Base-by-base conservation (phyloP, 2,888 invertebrate genomes). In the Thera obeliscata region DNA sequence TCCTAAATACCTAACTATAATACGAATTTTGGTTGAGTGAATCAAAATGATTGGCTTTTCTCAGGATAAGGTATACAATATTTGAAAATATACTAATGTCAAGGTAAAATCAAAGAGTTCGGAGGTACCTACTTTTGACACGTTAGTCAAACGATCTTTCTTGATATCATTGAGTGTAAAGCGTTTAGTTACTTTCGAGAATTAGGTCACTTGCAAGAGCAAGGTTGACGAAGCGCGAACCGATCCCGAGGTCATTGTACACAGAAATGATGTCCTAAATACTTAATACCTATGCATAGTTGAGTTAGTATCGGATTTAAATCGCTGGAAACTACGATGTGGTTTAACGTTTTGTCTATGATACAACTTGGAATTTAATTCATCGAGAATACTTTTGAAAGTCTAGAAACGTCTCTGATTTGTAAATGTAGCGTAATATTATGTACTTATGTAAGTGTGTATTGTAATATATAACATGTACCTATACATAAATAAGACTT, bases 181-280 rank as follows among this genome's bases (percentile, higher is more conserved):
- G 48, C 3, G 38, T 60, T 8, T 38, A 54, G 55, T 49, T 56
- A 41, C 49, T 65, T 58, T 55, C 35, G 61, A 55, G 52, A 56
- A 59, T 63, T 67, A 49, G 63, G 67, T 67, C 67, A 63, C 62
- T 67, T 63, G 67, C 64, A 67, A 56, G 72, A 62, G 63, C 74
- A 74, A 74, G 74, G 72, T 74, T 74, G 71, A 46, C 62, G 69
- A 66, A 54, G 35, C 69, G 69, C 54, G 66, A 61, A 61, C 69
- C 60, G 68, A 56, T 54, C 76, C 86, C 87, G 89, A 90, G 91
- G 90, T 91, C 91, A 87, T 83, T 89, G 90, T 83, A 90, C 88
- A 88, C 80, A 79, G 82, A 81, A 85, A 81, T 85, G 85, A 87
- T 87, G 88, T 86, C 87, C 90, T 86, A 90, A 87, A 90, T 90